A percentile compares a stretch with the other conserved stretches of the same genome.
Conservation (phyloP, 1,140 invertebrate species). For the Gonioctena quinquepunctata region DNA sequence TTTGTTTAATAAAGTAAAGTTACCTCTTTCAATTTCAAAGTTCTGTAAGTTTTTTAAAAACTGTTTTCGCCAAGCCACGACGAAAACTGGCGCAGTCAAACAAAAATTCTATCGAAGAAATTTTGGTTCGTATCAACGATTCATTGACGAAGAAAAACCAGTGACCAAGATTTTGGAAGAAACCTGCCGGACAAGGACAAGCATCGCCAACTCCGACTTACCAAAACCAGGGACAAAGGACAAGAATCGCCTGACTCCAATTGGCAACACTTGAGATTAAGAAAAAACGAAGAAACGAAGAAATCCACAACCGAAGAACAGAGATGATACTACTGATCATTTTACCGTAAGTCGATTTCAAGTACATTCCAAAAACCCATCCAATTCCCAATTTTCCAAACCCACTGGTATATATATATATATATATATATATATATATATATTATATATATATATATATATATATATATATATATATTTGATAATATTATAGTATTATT, state of each 20-base stretch:
- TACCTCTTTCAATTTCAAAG: too few relatives aligned
- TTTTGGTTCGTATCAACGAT: background rate
- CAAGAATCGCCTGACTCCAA: background rate
- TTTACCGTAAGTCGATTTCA: background rate
- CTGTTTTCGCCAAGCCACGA: too few relatives aligned
- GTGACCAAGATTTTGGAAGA: background rate
- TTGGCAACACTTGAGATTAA: background rate
- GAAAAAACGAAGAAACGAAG: background rate
- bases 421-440: too few relatives aligned
- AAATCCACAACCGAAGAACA: background rate
- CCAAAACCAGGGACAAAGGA: background rate
- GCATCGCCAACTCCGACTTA: background rate
- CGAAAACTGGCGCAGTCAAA: too few relatives aligned
- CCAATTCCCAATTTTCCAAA: background rate
- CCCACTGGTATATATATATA: too few relatives aligned
- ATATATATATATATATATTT: too few relatives aligned
- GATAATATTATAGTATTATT: background rate
- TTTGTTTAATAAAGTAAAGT: too few relatives aligned
- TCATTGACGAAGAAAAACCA: background rate
- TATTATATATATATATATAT: too few relatives aligned
- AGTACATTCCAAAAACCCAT: background rate
- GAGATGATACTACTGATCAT: background rate
- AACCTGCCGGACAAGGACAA: background rate
- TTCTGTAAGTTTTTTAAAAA: background rate
- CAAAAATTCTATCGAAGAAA: background rate